phyloP scores from a whole-genome alignment of 2,113 vertebrate species.

The Vimba vimba region DNA sequence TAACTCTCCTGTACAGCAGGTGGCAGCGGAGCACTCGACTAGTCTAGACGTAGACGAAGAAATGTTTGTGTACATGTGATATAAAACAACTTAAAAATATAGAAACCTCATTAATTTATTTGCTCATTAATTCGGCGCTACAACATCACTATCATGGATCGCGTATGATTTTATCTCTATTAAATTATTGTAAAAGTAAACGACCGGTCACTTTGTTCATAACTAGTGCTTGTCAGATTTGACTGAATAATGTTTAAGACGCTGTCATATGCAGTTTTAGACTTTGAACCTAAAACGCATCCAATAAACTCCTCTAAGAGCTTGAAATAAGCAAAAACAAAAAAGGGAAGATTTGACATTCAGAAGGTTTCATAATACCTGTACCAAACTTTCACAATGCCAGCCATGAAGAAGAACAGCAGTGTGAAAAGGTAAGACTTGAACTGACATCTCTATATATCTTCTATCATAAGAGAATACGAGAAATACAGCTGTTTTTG shows the following conservation, averaged over 20 bases:
- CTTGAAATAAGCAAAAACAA: not conserved
- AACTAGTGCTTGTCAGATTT: not conserved
- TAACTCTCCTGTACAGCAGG: not conserved
- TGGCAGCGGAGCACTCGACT: not conserved
- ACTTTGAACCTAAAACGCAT: slow-evolving; percentile 37
- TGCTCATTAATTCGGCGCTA: not conserved
- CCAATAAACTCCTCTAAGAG: not conserved
- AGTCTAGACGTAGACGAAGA: not conserved
- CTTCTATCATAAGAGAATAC: not conserved
- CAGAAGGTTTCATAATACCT: not conserved
- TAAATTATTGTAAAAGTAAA: not conserved
- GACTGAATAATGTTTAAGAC: not conserved
- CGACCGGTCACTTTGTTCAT: not conserved
- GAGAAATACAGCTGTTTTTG: not conserved
- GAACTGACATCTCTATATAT: not conserved
- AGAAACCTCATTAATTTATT: not conserved
- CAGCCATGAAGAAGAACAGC: not conserved
- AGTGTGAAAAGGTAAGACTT: slow-evolving; percentile 38
- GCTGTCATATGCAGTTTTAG: slow-evolving; percentile 18
- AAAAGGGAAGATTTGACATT: not conserved
- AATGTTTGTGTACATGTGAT: not conserved
- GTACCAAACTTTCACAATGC: not conserved
- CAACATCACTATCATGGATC: not conserved
- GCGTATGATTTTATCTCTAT: not conserved
- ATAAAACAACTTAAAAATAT: not conserved